Conservation (phyloP, 2,888 invertebrate species). For the Gari tellinella region DNA sequence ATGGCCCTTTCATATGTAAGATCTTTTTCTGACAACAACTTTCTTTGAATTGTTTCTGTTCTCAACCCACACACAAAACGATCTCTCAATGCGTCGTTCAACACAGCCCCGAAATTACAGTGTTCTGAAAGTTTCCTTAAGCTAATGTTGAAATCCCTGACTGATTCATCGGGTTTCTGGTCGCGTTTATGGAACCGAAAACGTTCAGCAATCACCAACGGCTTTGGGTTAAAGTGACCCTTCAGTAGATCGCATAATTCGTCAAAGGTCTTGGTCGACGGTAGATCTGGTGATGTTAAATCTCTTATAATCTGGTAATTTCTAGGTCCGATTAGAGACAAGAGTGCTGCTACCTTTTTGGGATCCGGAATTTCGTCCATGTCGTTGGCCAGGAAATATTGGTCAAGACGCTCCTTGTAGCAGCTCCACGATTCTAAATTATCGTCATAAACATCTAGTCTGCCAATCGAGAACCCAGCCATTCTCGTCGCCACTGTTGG, state of each 20-base stretch:
- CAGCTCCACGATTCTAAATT: conserved; percentile 15
- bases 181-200: conserved; percentile 56
- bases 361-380: conserved; percentile 2
- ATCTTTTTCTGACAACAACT: conserved; percentile 37
- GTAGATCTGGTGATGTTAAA: conserved; percentile 43
- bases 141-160: conserved; percentile 35
- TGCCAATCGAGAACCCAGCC: conserved; percentile 16
- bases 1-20: conserved; percentile 38
- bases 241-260: conserved; percentile 28
- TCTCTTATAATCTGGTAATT: conserved; percentile 34
- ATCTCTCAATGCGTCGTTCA: conserved; percentile 48
- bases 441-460: conserved; percentile 13
- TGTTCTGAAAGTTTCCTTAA: conserved; percentile 43
- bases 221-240: conserved; percentile 46
- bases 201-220: conserved; percentile 44
- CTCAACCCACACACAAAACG: conserved; percentile 54
- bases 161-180: conserved; percentile 40
- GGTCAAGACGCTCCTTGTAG: conserved; percentile 26
- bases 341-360: conserved; percentile 45
- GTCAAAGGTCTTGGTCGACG: conserved; percentile 35
- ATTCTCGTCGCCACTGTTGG: no score
- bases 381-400: conserved; percentile 24
- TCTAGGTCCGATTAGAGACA: conserved; percentile 47
- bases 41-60: conserved; percentile 42
- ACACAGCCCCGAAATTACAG: conserved; percentile 47